These are phyloP conservation scores for Prunella fulvescens DNA, from an alignment of 2,113 vertebrate species.

Conservation along the genomic window DNA sequence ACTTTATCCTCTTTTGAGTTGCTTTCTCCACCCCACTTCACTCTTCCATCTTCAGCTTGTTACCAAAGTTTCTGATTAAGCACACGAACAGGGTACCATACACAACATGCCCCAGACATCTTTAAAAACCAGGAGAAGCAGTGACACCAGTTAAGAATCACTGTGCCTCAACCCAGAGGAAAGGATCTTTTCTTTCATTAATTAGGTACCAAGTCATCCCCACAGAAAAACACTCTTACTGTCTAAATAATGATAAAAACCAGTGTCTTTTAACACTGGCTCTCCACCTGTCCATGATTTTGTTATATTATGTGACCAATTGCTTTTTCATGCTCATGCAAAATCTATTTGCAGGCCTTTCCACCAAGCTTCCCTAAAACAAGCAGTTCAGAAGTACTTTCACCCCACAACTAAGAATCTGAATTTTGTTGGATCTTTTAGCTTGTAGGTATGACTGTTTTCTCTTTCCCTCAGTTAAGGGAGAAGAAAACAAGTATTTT, in stretches of 20 bases:
- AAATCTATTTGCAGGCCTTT: background rate
- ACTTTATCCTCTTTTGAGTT: constrained; percentile 29
- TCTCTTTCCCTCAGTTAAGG: constrained; percentile 47
- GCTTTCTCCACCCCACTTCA: background rate
- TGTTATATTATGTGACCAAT: background rate
- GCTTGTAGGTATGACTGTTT: constrained; percentile 26
- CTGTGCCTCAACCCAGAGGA: background rate
- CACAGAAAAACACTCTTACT: constrained; percentile 36
- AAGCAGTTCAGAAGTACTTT: constrained; percentile 32
- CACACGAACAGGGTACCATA: background rate
- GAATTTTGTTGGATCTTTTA: background rate
- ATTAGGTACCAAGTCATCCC: constrained; percentile 25
- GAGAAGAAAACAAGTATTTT: constrained; percentile 62
- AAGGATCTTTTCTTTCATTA: constrained; percentile 39
- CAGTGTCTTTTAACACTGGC: background rate
- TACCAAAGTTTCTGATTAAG: constrained; percentile 41
- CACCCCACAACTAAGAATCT: background rate
- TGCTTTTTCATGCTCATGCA: background rate
- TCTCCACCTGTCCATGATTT: background rate
- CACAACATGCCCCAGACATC: background rate
- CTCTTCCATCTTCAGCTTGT: constrained; percentile 3
- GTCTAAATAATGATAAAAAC: background rate
- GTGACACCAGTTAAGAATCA: background rate
- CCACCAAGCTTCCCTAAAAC: background rate
- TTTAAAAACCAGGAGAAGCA: constrained; percentile 19